phyloP scores from a whole-genome alignment of 1,140 invertebrate species.

The Magallana ariakensis region DNA sequence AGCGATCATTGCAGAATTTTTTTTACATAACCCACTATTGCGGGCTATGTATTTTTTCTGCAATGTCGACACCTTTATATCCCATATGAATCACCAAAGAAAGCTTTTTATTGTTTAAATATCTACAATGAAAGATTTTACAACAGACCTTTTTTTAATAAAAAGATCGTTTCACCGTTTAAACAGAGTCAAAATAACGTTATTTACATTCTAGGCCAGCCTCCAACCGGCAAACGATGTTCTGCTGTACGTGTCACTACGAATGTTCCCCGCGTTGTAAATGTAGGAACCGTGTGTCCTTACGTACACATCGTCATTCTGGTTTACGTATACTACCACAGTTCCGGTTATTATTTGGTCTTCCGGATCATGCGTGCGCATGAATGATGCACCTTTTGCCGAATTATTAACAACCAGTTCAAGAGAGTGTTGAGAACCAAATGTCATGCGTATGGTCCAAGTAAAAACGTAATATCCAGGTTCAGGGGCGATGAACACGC shows the following conservation, averaged over 20 bases:
- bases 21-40: too few relatives aligned
- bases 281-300: not conserved
- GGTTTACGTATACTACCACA: not conserved
- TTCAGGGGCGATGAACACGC: slow-evolving; percentile 27
- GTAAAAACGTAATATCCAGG: slow-evolving; percentile 41
- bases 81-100: too few relatives aligned
- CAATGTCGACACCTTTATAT: too few relatives aligned
- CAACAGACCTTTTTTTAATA: too few relatives aligned
- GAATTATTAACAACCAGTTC: slow-evolving; percentile 20
- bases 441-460: slow-evolving; percentile 14
- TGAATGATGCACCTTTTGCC: not conserved
- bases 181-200: not conserved
- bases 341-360: not conserved
- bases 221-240: slow-evolving; percentile 31
- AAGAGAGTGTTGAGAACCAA: not conserved
- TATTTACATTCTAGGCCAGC: too few relatives aligned
- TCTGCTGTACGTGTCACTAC: not conserved
- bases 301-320: slow-evolving; percentile 1
- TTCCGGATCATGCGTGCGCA: not conserved
- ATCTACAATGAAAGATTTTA: too few relatives aligned
- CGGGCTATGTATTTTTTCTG: too few relatives aligned
- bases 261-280: slow-evolving; percentile 25
- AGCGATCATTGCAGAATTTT: too few relatives aligned
- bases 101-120: too few relatives aligned
- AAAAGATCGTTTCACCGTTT: too few relatives aligned